Percentiles rank a stretch among this genome's conserved stretches.
phyloP scores from a whole-genome alignment of 1,140 invertebrate genomes.

The Drosophila equinoxialis region DNA sequence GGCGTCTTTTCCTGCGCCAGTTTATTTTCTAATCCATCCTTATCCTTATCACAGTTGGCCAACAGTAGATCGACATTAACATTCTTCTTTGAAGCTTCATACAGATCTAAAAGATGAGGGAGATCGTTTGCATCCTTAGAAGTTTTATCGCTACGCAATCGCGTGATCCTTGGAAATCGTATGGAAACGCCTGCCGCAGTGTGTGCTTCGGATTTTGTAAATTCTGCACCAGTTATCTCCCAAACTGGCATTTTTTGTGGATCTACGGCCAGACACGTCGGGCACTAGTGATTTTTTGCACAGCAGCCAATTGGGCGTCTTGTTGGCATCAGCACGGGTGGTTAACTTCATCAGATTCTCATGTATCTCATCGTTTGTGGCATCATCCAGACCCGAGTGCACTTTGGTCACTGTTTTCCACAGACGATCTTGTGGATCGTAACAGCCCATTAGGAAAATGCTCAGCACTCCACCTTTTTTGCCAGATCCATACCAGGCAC shows the following conservation, averaged over 20 bases:
- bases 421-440: conserved; percentile 86
- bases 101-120: conserved; percentile 87
- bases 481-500: conserved; percentile 96
- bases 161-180: conserved; percentile 94
- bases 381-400: conserved; percentile 93
- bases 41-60: conserved; percentile 46
- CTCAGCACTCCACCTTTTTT: conserved; percentile 97
- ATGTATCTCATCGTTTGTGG: conserved; percentile 90
- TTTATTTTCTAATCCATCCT: conserved; percentile 13
- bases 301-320: conserved; percentile 91
- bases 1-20: conserved; percentile 49
- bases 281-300: conserved; percentile 93
- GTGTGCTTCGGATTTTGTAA: conserved; percentile 92
- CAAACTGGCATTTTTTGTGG: conserved; percentile 94
- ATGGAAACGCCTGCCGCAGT: conserved; percentile 96
- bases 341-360: conserved; percentile 64
- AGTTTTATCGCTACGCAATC: conserved; percentile 92
- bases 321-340: conserved; percentile 86
- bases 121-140: conserved; percentile 93
- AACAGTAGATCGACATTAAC: conserved; percentile 86
- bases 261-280: conserved; percentile 93
- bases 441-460: conserved; percentile 96
- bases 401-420: conserved; percentile 96
- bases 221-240: conserved; percentile 97
- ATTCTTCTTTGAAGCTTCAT: conserved; percentile 87